Evolutionary conservation across 2,797 vertebrate species (phyloP), one percentile per base, ranked within the genome.

Genomic region (Pterois miles): DNA sequence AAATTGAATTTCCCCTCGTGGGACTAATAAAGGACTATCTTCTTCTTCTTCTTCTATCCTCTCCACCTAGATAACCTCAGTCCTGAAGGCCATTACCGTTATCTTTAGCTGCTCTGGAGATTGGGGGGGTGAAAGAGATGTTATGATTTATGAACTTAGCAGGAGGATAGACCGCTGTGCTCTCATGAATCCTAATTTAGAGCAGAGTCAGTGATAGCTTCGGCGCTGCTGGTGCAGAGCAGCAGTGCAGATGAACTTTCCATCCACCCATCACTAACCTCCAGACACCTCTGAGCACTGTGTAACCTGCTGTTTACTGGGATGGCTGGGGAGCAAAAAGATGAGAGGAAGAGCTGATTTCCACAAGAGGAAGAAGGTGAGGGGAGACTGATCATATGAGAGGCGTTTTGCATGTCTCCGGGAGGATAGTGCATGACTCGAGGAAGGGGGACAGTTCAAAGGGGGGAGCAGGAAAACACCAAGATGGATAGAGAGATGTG

Each of bases 81-180:
- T 83, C 82, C 78, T 80, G 70, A 85, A 83, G 83, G 76, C 87
- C 87, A 85, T 87, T 86, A 88, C 83, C 81, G 80, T 89, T 91
- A 92, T 90, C 85, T 86, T 60, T 63, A 60, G 62, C 80, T 82
- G 66, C 75, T 85, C 83, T 71, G 56, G 77, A 85, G 87, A 87
- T 81, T 66, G 63, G 76, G 3, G 64, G 52, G 76, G 38, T 75
- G 71, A 84, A 76, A 89, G 88, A 89, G 77, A 91, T 89, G 80
- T 87, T 90, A 83, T 91, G 91, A 93, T 93, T 91, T 90, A 92
- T 91, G 86, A 85, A 90, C 78, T 87, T 78, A 79, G 73, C 52
- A 69, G 70, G 62, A 78, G 64, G 76, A 89, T 53, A 53, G 85
- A 71, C 77, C 71, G 74, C 80, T 60, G 70, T 52, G 4, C 80